Evolutionary conservation across 2,797 vertebrate species (phyloP).

Genomic region (Rousettus madagascariensis): DNA sequence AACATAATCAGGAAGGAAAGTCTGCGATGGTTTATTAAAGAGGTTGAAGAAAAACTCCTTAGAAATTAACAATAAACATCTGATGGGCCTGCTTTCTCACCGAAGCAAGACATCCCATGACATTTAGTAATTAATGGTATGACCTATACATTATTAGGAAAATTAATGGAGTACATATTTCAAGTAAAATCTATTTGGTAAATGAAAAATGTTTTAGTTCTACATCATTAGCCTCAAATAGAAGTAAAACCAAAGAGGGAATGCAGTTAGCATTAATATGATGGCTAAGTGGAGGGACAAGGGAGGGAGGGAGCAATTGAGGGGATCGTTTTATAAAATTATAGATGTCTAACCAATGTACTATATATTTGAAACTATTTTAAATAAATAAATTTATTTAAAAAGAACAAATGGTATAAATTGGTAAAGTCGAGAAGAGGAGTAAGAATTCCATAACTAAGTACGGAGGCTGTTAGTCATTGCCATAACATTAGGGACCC

Average conservation of each 20-base stretch:
- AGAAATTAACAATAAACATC: background rate
- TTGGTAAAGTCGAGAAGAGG: background rate
- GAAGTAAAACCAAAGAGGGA: background rate
- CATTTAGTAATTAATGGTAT: slow-evolving; percentile 53
- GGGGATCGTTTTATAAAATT: no score
- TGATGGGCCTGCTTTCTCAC: background rate
- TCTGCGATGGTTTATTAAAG: background rate
- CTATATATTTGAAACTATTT: no score
- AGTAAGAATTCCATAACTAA: background rate
- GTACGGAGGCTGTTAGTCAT: background rate
- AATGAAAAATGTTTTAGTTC: slow-evolving; percentile 65
- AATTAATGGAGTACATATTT: slow-evolving; percentile 64
- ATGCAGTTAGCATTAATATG: no score
- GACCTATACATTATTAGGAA: slow-evolving; percentile 45
- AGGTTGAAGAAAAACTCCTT: background rate
- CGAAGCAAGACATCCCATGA: slow-evolving; percentile 11
- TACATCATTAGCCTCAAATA: slow-evolving; percentile 56
- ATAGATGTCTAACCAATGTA: no score
- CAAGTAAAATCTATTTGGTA: slow-evolving; percentile 58
- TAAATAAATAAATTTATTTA: no score
- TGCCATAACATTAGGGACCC: background rate
- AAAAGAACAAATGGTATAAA: background rate
- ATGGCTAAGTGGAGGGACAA: no score
- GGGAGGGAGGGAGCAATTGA: no score
- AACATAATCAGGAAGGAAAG: background rate